These are phyloP conservation scores for Bruchidius siliquastri DNA, from an alignment of 2,888 invertebrate genomes.

Conservation along the genomic window DNA sequence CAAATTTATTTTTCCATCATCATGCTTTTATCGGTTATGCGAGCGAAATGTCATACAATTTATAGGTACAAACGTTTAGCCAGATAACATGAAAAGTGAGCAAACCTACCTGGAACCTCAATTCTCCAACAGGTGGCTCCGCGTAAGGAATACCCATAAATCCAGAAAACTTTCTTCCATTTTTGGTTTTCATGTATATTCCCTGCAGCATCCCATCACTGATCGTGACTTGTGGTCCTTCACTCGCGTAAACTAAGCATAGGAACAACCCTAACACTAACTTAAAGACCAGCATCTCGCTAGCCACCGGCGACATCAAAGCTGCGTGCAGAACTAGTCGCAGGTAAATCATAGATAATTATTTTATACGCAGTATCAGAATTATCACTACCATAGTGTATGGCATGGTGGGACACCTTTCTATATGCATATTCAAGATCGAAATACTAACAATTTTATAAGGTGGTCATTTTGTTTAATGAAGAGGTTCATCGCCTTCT, in stretches of 20 bases:
- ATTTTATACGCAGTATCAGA: neutral
- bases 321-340: neutral
- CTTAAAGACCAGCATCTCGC: neutral
- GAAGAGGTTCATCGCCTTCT: neutral
- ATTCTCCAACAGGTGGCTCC: conserved; percentile 39
- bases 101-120: conserved; percentile 42
- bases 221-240: conserved; percentile 33
- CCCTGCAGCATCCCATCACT: conserved; percentile 46
- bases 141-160: conserved; percentile 49
- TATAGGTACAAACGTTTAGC: no score
- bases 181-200: conserved; percentile 38
- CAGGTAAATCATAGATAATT: neutral
- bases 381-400: neutral
- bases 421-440: neutral
- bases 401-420: neutral
- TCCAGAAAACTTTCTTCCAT: conserved; percentile 45
- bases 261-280: neutral
- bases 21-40: no score
- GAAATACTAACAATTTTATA: neutral
- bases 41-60: no score
- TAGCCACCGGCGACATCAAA: neutral
- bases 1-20: no score
- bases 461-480: neutral
- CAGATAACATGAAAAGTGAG: neutral
- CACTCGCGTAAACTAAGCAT: neutral